These are phyloP conservation scores for Pelusios castaneus DNA, from an alignment of 2,113 vertebrate genomes.

Conservation along the genomic window DNA sequence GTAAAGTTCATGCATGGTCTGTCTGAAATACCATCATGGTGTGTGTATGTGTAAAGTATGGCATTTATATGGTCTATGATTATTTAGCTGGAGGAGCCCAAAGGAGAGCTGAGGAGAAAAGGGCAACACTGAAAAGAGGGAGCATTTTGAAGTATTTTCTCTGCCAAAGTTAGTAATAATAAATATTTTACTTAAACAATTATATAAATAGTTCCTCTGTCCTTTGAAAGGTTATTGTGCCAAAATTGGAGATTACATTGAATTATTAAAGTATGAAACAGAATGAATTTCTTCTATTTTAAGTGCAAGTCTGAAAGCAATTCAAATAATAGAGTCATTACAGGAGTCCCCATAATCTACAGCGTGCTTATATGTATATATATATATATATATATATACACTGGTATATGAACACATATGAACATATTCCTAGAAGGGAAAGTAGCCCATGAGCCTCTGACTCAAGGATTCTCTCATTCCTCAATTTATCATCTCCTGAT, in stretches of 20 bases:
- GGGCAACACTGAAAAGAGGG: background rate
- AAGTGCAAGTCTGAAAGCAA: background rate
- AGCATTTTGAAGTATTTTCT: background rate
- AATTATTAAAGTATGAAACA: accelerated
- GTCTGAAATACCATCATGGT: background rate
- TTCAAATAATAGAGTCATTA: background rate
- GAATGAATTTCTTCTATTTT: background rate
- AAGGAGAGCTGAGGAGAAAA: background rate
- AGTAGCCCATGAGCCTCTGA: background rate
- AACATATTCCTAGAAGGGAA: background rate
- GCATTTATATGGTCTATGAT: background rate
- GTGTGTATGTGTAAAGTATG: background rate
- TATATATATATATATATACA: background rate
- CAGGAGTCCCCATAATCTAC: background rate
- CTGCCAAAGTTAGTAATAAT: background rate
- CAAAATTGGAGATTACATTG: background rate
- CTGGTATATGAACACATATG: background rate
- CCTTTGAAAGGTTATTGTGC: accelerated
- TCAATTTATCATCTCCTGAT: background rate
- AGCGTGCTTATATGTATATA: background rate
- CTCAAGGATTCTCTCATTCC: background rate
- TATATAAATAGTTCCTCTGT: background rate
- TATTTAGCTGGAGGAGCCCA: background rate
- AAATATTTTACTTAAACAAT: background rate
- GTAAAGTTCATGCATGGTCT: background rate